Conservation (phyloP, 23 tunicate genomes). For the Styela clava region DNA sequence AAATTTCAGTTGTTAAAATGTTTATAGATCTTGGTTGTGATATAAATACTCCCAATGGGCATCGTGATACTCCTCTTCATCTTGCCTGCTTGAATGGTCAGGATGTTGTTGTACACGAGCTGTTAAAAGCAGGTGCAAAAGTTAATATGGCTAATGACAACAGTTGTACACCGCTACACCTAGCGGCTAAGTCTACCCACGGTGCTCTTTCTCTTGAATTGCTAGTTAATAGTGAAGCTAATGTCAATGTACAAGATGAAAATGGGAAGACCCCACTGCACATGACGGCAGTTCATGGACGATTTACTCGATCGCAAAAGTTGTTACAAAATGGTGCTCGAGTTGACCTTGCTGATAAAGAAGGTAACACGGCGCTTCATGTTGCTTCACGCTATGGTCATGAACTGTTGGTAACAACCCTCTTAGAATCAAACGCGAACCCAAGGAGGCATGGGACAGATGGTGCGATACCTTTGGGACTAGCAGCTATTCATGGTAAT, state of each 20-base stretch:
- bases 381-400: constrained; percentile 90
- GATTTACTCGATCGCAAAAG: constrained; percentile 79
- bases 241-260: constrained; percentile 71
- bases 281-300: constrained; percentile 87
- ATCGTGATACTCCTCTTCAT: constrained; percentile 75
- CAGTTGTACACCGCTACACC: constrained; percentile 79
- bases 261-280: constrained; percentile 89
- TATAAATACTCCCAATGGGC: constrained; percentile 67
- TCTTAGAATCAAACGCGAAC: constrained; percentile 72
- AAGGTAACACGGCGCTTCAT: constrained; percentile 81
- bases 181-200: constrained; percentile 90
- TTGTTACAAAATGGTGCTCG: constrained; percentile 63
- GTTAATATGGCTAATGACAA: constrained; percentile 52
- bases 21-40: constrained; percentile 80
- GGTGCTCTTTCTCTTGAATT: constrained; percentile 82
- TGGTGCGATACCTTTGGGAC: constrained; percentile 59
- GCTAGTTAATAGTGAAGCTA: constrained; percentile 72
- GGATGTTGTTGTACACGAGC: constrained; percentile 82
- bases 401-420: constrained; percentile 65
- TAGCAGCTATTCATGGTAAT: constrained; percentile 78
- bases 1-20: constrained; percentile 72
- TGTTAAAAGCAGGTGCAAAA: constrained; percentile 78
- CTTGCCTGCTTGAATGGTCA: constrained; percentile 94
- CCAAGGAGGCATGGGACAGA: constrained; percentile 63
- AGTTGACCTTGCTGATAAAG: constrained; percentile 55